A percentile compares a stretch with the other conserved stretches of the same genome.
Conservation (phyloP, 2,797 vertebrate genomes). For the Neosalanx taihuensis region DNA sequence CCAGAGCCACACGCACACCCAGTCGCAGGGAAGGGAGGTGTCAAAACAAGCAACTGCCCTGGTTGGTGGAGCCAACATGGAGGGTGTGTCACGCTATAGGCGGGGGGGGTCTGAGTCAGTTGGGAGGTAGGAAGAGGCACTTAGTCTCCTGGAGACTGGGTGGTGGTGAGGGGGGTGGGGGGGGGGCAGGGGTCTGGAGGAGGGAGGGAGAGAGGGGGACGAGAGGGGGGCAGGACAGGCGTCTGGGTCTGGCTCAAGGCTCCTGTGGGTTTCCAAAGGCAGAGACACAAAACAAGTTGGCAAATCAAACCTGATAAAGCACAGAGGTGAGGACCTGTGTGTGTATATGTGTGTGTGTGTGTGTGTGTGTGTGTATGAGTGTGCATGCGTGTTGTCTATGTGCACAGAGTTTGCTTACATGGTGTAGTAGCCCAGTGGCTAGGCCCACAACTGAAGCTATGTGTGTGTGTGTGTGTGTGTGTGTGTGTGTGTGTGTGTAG, state of each 20-base stretch:
- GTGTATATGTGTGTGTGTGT: conserved; percentile 37
- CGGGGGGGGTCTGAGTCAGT: neutral
- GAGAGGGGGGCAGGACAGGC: conserved; percentile 46
- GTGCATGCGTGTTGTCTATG: neutral
- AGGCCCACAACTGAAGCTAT: conserved; percentile 3
- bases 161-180: too few relatives aligned
- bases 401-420: conserved; percentile 25
- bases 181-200: neutral
- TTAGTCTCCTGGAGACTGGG: neutral
- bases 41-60: conserved; percentile 20
- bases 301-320: conserved; percentile 62
- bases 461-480: conserved; percentile 14
- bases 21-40: conserved; percentile 23
- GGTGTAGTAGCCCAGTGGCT: conserved; percentile 7
- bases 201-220: conserved; percentile 4
- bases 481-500: conserved; percentile 27
- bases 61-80: conserved; percentile 24
- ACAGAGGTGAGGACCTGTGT: conserved; percentile 53
- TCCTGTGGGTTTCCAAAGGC: conserved; percentile 73
- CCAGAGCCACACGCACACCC: conserved; percentile 42
- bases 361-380: conserved; percentile 14
- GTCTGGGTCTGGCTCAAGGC: conserved; percentile 43
- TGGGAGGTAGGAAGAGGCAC: neutral
- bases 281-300: conserved; percentile 60
- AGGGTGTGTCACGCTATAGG: neutral